Evolutionary conservation across 2,113 vertebrate species (phyloP).

Genomic region (Peromyscus polionotus): DNA sequence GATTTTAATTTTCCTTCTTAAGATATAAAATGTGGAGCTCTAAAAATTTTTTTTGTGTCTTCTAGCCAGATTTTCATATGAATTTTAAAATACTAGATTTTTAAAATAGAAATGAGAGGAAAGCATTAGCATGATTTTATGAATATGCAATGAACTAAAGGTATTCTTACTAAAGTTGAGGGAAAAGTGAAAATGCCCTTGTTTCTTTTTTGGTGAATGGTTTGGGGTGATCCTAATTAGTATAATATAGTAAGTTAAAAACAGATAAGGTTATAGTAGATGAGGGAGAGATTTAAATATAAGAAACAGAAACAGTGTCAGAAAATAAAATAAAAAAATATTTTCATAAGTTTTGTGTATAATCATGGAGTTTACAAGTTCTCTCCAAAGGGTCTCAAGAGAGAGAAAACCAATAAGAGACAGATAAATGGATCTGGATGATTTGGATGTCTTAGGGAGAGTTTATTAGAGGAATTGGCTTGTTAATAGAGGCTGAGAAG

Average conservation of each 20-base stretch:
- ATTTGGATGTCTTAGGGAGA: background rate
- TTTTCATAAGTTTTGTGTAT: constrained; percentile 45
- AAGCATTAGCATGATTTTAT: constrained; percentile 45
- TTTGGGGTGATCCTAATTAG: constrained; percentile 31
- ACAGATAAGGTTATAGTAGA: constrained; percentile 8
- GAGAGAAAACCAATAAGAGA: background rate
- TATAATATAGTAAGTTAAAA: background rate
- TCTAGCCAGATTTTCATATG: constrained; percentile 64
- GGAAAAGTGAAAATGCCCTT: constrained; percentile 17
- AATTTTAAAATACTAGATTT: constrained; percentile 70
- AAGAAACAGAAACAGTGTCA: constrained; percentile 27
- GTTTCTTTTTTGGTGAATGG: background rate
- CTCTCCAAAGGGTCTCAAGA: background rate
- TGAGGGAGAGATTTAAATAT: constrained; percentile 38
- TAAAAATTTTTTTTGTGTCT: background rate
- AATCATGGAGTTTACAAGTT: background rate
- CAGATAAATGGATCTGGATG: background rate
- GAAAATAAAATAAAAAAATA: constrained; percentile 23
- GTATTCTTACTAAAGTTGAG: constrained; percentile 16
- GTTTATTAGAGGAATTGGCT: background rate
- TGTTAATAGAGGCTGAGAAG: background rate
- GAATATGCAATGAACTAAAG: constrained; percentile 36
- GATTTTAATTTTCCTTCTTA: constrained; percentile 50
- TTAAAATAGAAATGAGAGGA: constrained; percentile 62
- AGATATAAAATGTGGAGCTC: constrained; percentile 49